phyloP scores from a whole-genome alignment of 2,113 vertebrate species.

The Lamprotornis superbus region DNA sequence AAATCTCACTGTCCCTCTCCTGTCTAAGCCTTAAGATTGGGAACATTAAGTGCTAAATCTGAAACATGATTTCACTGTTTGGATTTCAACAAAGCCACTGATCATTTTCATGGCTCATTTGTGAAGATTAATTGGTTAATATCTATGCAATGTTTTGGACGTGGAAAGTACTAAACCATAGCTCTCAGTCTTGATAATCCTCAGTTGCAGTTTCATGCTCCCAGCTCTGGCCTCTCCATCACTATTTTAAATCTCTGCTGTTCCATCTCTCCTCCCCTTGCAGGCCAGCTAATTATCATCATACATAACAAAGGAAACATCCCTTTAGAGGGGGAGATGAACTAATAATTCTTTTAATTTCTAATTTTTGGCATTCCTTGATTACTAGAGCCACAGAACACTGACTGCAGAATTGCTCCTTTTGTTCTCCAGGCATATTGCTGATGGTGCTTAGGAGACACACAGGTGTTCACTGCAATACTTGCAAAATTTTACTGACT shows the following conservation, averaged over 20 bases:
- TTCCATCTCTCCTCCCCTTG: background rate
- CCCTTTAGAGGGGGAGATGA: background rate
- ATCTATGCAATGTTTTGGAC: slow-evolving; percentile 22
- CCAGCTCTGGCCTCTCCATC: background rate
- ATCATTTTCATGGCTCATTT: slow-evolving; percentile 51
- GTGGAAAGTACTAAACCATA: background rate
- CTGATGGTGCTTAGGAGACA: background rate
- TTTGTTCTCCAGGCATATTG: background rate
- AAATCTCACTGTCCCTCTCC: background rate
- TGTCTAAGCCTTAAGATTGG: background rate
- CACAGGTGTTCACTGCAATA: background rate
- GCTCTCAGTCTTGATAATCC: background rate
- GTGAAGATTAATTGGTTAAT: slow-evolving; percentile 39
- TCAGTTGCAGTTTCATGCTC: background rate
- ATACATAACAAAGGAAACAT: background rate
- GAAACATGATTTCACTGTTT: slow-evolving; percentile 9
- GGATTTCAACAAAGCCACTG: slow-evolving; percentile 14
- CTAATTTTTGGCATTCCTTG: background rate
- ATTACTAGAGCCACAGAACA: background rate
- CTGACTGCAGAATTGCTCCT: background rate
- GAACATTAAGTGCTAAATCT: background rate
- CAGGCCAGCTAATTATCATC: background rate
- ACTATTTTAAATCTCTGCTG: slow-evolving; percentile 23
- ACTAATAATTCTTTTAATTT: background rate
- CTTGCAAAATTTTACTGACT: background rate